phyloP scores from a whole-genome alignment of 2,797 vertebrate species.

The Gymnopithys bicolor region DNA sequence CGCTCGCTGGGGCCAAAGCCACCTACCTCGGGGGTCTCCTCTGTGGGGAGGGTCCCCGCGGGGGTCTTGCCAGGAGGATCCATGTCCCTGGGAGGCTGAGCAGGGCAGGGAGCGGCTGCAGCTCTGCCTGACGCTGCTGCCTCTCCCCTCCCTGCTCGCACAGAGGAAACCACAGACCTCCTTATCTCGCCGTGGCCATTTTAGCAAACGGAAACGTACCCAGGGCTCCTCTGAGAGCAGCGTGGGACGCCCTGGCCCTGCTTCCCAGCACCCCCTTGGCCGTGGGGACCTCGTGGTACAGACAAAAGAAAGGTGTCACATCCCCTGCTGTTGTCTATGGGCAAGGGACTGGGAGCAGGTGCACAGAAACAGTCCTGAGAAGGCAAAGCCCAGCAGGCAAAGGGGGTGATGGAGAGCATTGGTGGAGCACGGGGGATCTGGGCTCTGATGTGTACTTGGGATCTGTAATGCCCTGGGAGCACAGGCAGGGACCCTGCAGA shows the following conservation, averaged over 20 bases:
- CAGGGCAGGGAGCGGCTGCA: neutral
- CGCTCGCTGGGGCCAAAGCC: neutral
- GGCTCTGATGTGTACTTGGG: neutral
- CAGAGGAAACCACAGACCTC: slow-evolving; percentile 65
- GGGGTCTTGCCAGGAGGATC: neutral
- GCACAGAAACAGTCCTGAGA: neutral
- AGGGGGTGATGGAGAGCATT: rapidly evolving
- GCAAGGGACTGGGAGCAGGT: neutral
- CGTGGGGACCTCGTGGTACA: rapidly evolving
- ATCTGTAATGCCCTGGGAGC: rapidly evolving
- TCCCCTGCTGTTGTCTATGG: rapidly evolving
- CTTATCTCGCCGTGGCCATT: slow-evolving; percentile 47
- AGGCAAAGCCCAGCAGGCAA: neutral
- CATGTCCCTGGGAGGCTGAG: neutral
- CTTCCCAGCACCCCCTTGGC: neutral
- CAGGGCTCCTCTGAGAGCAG: neutral
- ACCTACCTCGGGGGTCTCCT: slow-evolving; percentile 51
- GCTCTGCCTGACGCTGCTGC: neutral
- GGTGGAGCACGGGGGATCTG: rapidly evolving
- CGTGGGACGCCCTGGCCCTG: rapidly evolving
- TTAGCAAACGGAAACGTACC: neutral
- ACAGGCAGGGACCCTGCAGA: neutral
- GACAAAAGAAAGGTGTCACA: rapidly evolving
- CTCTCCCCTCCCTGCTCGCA: neutral
- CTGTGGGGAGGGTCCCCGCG: neutral